Base-by-base conservation (phyloP, 2,888 invertebrate genomes). In the Drosophila subquinaria region DNA sequence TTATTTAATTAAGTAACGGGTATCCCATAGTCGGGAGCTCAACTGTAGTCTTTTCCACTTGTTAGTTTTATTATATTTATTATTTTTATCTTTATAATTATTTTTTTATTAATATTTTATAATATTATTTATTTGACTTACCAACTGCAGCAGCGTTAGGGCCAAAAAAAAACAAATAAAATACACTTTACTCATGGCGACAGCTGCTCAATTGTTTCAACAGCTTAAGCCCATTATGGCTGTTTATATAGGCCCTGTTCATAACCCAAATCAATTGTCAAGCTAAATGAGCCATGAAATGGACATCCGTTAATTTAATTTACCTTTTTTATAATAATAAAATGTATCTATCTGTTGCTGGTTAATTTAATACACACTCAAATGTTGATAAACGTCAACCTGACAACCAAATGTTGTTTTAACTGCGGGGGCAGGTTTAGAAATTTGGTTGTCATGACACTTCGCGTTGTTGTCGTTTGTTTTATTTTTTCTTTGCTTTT, bases 281-380 rank as follows among this genome's bases (percentile, higher is more conserved):
- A 35, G 52, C 69, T 62, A 70, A 88, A 89, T 84, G 70, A 47
- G 43, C 53, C 71, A 61, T 73, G 23, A 76, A 81, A 76, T 73
- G 69, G 20, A 45, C 38, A 20, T 56, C 61, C 57, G 66, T 86
- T 81, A 77, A 81, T 65, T 88, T 72, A 84, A 77, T 65, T 88
- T 72, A 81, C 74, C 60, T 38, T 11, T 13, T n/a, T 38, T 38
- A 35, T 35, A 3, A 35, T 13, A 11, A 13, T 13, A 35, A 11
- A 36, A 36, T 4, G 10, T n/a, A 36, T 36, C 13, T 36, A 36
- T n/a, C n/a, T 38, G 13, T n/a, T 36, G 36, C 13, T 11, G 36
- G 63, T 82, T 80, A 80, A 82, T 66, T 88, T 72, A 17, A 17
- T 17, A 17, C 17, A 17, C 17, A 1, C 17, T 17, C 1, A 17